Percentiles rank a stretch among this genome's conserved stretches.
Conservation (phyloP, 2,113 vertebrate species). For the Pseudorhombus dupliciocellatus region DNA sequence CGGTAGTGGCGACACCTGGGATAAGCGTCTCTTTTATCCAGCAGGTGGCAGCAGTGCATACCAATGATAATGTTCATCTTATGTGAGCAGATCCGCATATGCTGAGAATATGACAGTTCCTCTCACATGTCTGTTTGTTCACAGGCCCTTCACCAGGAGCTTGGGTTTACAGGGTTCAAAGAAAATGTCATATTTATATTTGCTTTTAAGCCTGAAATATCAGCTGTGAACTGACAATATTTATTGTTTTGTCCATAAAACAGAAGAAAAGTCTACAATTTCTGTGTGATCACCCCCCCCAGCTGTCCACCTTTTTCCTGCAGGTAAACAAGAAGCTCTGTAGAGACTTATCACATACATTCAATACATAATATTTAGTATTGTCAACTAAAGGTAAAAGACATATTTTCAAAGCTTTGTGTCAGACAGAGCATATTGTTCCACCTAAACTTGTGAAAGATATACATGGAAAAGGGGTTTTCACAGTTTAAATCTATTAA, state of each 20-base stretch:
- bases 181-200: too few relatives aligned
- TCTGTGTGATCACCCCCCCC: neutral
- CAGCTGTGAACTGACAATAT: neutral
- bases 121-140: neutral
- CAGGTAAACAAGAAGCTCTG: too few relatives aligned
- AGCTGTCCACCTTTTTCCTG: too few relatives aligned
- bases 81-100: too few relatives aligned
- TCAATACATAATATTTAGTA: too few relatives aligned
- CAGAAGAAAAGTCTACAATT: too few relatives aligned
- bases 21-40: slow-evolving; percentile 29
- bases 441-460: neutral
- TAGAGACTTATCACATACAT: too few relatives aligned
- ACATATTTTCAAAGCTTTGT: too few relatives aligned
- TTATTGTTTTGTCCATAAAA: neutral
- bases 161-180: neutral
- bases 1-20: neutral
- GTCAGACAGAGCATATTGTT: too few relatives aligned
- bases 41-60: slow-evolving; percentile 46
- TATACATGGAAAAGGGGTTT: slow-evolving; percentile 11
- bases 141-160: neutral
- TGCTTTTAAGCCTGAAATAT: neutral
- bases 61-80: too few relatives aligned
- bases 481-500: neutral
- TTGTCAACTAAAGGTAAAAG: too few relatives aligned
- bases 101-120: neutral